phyloP scores from a whole-genome alignment of 2,888 invertebrate genomes.

The Cephonodes hylas region DNA sequence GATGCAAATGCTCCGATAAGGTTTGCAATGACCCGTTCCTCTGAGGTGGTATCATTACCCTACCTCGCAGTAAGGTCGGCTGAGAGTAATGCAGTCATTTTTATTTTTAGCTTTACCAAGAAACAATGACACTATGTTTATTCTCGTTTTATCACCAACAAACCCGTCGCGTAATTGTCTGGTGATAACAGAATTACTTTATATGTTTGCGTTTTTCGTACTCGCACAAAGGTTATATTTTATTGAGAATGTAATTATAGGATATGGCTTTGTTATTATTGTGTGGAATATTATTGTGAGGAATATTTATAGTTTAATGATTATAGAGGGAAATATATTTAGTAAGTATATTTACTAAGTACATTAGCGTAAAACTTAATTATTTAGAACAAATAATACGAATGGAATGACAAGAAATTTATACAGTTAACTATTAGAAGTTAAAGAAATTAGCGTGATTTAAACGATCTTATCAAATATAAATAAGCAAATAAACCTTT shows the following conservation, averaged over 20 bases:
- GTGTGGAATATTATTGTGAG: background rate
- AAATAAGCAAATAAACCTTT: too few relatives aligned
- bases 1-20: background rate
- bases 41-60: background rate
- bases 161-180: slow-evolving; percentile 15
- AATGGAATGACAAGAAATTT: too few relatives aligned
- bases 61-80: background rate
- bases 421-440: too few relatives aligned
- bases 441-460: too few relatives aligned
- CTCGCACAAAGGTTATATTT: background rate
- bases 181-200: slow-evolving; percentile 1
- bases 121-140: slow-evolving; percentile 36
- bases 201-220: background rate
- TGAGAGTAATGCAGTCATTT: slow-evolving; percentile 27
- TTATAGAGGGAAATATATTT: background rate
- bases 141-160: slow-evolving; percentile 28
- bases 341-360: too few relatives aligned
- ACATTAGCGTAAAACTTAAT: too few relatives aligned
- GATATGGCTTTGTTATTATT: background rate
- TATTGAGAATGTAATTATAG: background rate
- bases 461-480: too few relatives aligned
- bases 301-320: background rate
- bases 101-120: slow-evolving; percentile 36
- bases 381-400: too few relatives aligned
- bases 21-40: background rate